phyloP scores from a whole-genome alignment of 2,888 invertebrate genomes.

The Bombylius major region DNA sequence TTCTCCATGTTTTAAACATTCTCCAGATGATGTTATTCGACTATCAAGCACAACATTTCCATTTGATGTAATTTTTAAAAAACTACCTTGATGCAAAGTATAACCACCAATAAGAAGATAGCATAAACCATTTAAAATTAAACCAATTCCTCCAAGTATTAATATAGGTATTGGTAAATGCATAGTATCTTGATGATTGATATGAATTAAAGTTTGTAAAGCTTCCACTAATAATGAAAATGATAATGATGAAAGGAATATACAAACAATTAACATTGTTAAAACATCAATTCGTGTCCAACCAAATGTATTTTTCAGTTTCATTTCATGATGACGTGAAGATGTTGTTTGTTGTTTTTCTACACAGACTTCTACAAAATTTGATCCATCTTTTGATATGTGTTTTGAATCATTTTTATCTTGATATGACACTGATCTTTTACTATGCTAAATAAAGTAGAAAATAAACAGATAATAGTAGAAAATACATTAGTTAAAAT shows the following conservation, averaged over 20 bases:
- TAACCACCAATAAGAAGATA: constrained; percentile 71
- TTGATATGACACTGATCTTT: constrained; percentile 6
- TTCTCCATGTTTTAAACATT: constrained; percentile 33
- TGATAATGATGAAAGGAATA: constrained; percentile 69
- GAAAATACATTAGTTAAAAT: background rate
- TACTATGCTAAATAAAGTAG: constrained; percentile 31
- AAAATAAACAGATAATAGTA: background rate
- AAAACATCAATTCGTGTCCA: constrained; percentile 87
- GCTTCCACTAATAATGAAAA: constrained; percentile 73
- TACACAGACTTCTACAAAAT: constrained; percentile 5
- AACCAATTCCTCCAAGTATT: constrained; percentile 54
- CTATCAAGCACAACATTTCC: constrained; percentile 51
- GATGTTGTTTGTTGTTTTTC: background rate
- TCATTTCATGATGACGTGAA: constrained; percentile 36
- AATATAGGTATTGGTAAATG: constrained; percentile 62
- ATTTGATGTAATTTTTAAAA: constrained; percentile 48
- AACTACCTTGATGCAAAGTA: constrained; percentile 58
- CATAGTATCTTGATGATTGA: constrained; percentile 57
- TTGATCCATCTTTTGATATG: constrained; percentile 2
- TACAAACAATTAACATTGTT: constrained; percentile 66
- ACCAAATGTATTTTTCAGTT: constrained; percentile 76
- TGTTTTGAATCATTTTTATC: background rate
- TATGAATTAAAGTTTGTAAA: constrained; percentile 65
- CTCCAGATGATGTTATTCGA: constrained; percentile 32
- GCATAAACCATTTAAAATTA: constrained; percentile 63